Percentiles rank a stretch among this genome's conserved stretches.
Conservation (phyloP, 2,888 invertebrate species). For the Dryocosmus kuriphilus region DNA sequence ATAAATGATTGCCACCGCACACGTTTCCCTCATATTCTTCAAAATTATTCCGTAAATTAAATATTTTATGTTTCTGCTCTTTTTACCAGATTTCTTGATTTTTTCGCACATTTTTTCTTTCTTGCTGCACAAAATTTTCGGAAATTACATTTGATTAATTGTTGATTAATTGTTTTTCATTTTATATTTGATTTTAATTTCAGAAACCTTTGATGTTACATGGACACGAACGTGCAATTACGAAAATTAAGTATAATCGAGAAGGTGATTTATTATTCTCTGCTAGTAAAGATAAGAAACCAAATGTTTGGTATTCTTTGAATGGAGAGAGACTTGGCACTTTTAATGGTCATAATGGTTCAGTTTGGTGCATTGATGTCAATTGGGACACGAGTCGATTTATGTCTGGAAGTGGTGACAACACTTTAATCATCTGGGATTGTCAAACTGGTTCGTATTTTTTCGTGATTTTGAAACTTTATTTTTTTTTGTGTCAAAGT, state of each 20-base stretch:
- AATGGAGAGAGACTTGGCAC: constrained; percentile 98
- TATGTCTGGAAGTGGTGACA: constrained; percentile 97
- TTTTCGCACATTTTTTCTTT: too few species aligned
- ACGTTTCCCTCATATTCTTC: too few species aligned
- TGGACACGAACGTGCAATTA: constrained; percentile 99
- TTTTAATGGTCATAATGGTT: constrained; percentile 97
- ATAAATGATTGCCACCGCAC: not conserved
- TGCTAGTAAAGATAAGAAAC: constrained; percentile 95
- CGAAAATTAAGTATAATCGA: constrained; percentile 97
- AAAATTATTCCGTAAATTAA: not conserved
- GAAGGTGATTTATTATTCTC: constrained; percentile 99
- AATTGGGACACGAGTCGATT: constrained; percentile 96
- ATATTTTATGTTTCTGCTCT: not conserved
- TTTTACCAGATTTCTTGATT: not conserved
- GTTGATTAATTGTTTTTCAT: not conserved
- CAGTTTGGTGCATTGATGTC: constrained; percentile 98
- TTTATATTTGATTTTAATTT: not conserved
- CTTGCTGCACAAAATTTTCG: not conserved
- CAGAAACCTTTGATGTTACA: constrained; percentile 98
- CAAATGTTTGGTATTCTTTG: constrained; percentile 98
- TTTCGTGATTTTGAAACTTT: not conserved
- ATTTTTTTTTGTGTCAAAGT: not conserved
- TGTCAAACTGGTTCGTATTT: constrained; percentile 82
- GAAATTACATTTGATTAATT: not conserved
- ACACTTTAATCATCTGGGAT: constrained; percentile 95